Percentiles rank a stretch among this genome's conserved stretches.
Conservation (phyloP, 2,797 vertebrate species). For the Craterocephalus amniculus region DNA sequence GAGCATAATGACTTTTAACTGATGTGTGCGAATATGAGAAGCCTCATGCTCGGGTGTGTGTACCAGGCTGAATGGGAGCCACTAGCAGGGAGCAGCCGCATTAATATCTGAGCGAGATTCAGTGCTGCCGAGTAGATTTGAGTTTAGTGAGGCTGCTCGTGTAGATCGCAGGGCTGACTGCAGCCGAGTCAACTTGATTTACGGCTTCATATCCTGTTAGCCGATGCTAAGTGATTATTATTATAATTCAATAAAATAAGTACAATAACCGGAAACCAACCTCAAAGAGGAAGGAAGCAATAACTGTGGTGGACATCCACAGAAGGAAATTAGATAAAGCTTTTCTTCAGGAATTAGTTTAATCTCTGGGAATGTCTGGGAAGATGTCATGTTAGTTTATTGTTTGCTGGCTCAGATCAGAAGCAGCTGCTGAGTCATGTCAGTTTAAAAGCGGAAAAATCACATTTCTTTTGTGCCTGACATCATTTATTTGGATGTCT, state of each 20-base stretch:
- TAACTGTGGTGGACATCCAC: neutral
- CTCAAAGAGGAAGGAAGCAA: neutral
- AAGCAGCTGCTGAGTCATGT: neutral
- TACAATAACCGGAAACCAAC: neutral
- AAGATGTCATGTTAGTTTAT: neutral
- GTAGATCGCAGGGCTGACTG: conserved; percentile 5
- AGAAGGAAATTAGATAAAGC: neutral
- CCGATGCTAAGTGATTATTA: conserved; percentile 4
- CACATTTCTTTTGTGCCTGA: no score
- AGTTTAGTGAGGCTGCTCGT: conserved; percentile 30
- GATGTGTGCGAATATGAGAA: conserved; percentile 68
- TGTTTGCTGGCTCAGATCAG: neutral
- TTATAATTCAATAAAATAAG: neutral
- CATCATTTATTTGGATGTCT: no score
- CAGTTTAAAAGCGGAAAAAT: neutral
- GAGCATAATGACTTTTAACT: conserved; percentile 76
- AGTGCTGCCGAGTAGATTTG: conserved; percentile 20
- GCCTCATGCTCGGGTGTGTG: conserved; percentile 45
- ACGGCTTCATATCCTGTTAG: neutral
- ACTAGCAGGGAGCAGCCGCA: conserved; percentile 46
- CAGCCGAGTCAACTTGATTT: neutral
- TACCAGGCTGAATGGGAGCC: conserved; percentile 56
- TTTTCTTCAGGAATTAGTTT: neutral
- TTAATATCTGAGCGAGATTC: conserved; percentile 45
- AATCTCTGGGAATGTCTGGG: neutral